Percentiles rank a stretch among this genome's conserved stretches.
These are phyloP conservation scores for Sciurus carolinensis DNA, from an alignment of 2,797 vertebrate species.

Conservation along the genomic window DNA sequence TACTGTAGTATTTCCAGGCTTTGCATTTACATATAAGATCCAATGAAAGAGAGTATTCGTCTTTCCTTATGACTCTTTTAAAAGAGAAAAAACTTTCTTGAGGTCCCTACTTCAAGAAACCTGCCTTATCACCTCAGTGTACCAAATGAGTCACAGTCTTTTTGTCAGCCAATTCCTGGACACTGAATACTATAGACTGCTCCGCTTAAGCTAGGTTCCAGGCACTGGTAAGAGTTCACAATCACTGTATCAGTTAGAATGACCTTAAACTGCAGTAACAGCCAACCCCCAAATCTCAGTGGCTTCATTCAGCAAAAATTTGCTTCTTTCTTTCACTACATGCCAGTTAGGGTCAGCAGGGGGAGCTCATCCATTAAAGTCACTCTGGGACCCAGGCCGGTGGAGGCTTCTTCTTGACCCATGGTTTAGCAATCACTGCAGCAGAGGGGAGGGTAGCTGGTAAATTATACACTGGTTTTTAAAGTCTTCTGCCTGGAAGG, in stretches of 20 bases:
- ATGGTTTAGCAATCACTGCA: slow-evolving; percentile 2
- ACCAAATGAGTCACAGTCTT: neutral
- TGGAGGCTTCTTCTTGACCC: slow-evolving; percentile 10
- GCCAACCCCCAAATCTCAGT: slow-evolving; percentile 32
- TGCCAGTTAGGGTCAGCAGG: neutral
- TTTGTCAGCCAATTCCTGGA: slow-evolving; percentile 51
- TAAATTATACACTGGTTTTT: neutral
- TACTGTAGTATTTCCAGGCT: neutral
- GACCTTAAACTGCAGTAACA: neutral
- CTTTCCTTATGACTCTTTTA: slow-evolving; percentile 15
- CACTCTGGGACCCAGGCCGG: neutral
- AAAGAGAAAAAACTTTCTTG: neutral
- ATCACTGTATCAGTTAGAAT: neutral
- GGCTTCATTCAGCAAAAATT: neutral
- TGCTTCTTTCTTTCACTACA: neutral
- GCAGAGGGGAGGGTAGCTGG: neutral
- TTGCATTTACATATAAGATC: neutral
- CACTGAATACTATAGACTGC: neutral
- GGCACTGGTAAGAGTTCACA: neutral
- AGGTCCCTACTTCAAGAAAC: neutral
- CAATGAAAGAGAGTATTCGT: slow-evolving; percentile 34
- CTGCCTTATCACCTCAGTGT: slow-evolving; percentile 9
- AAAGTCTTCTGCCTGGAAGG: slow-evolving; percentile 17
- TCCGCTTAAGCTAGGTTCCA: neutral
- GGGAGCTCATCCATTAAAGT: neutral